These are phyloP conservation scores for Anastrepha obliqua DNA, from an alignment of 1,140 invertebrate genomes.

Conservation along the genomic window DNA sequence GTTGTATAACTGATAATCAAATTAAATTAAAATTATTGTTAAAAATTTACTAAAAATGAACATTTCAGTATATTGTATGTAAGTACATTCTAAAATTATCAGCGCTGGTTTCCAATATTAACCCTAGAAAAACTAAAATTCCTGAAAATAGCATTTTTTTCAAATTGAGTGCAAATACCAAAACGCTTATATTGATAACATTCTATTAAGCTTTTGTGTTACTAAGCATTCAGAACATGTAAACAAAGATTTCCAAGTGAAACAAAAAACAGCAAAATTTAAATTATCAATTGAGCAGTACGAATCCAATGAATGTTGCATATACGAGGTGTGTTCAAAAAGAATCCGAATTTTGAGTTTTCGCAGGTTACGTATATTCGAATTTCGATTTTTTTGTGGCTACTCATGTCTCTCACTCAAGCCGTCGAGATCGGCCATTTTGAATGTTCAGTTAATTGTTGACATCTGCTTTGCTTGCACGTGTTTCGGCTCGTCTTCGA, in stretches of 20 bases:
- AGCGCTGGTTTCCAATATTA: not conserved
- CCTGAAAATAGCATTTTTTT: not conserved
- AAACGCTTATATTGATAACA: not conserved
- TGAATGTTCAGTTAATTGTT: too few relatives aligned
- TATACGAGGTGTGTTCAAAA: too few relatives aligned
- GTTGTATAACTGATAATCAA: slow-evolving; percentile 13
- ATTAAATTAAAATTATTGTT: not conserved
- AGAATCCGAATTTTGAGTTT: too few relatives aligned
- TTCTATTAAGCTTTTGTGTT: slow-evolving; percentile 23
- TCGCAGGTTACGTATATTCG: too few relatives aligned
- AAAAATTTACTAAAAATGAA: not conserved
- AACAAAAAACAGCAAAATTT: not conserved
- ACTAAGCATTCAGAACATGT: not conserved
- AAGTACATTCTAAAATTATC: not conserved
- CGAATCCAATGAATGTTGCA: too few relatives aligned
- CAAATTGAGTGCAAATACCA: not conserved
- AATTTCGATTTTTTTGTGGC: too few relatives aligned
- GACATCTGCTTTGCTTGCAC: too few relatives aligned
- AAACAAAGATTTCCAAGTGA: not conserved
- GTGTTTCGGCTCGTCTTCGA: too few relatives aligned
- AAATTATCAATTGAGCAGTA: not conserved
- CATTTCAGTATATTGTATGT: not conserved
- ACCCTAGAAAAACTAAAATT: not conserved
- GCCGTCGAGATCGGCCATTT: too few relatives aligned
- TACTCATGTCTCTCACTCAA: too few relatives aligned